Evolutionary conservation across 2,888 invertebrate species (phyloP), one percentile per base, ranked within the genome.

Genomic region (Thera obeliscata): DNA sequence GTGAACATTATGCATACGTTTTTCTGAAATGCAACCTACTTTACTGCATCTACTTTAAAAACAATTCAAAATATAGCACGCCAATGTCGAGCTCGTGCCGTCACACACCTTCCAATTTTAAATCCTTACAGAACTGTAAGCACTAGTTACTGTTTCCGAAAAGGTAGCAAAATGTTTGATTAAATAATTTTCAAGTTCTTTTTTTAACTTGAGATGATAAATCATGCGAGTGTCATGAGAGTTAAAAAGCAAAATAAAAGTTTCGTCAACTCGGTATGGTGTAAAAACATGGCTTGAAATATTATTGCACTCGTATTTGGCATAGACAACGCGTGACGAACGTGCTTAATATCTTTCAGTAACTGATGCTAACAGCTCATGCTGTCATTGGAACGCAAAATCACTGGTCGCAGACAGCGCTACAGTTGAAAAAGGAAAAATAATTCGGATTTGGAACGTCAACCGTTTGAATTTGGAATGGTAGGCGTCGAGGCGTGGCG

Each of bases 391-490:
- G 76, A 80, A 84, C 76, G 77, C 74, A 74, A 82, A 88, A 88
- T 84, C 87, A 84, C 87, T 86, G 88, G 82, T 83, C 84, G 77
- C 83, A 84, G 82, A 87, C 79, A 82, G 86, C 81, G 56, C 87
- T 87, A 85, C 84, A 84, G 80, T 85, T 77, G 82, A 89, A 91
- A 91, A 91, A 89, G 86, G 84, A 88, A 90, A 90, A 91, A 90
- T 89, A 91, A 89, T 91, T 90, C 86, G 86, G 91, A 90, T 89
- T 91, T 84, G 85, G 87, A 85, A 87, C 88, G 91, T 89, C 91
- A 91, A 88, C 87, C 85, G 85, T 88, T 91, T 87, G 91, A 90
- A 88, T 90, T 88, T 84, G 85, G 87, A 81, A 86, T 63, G 62
- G 62, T 41, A 79, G 77, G 81, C 76, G 80, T 67, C 55, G 77